phyloP scores from a whole-genome alignment of 2,113 vertebrate species.

The Nipponia nippon region DNA sequence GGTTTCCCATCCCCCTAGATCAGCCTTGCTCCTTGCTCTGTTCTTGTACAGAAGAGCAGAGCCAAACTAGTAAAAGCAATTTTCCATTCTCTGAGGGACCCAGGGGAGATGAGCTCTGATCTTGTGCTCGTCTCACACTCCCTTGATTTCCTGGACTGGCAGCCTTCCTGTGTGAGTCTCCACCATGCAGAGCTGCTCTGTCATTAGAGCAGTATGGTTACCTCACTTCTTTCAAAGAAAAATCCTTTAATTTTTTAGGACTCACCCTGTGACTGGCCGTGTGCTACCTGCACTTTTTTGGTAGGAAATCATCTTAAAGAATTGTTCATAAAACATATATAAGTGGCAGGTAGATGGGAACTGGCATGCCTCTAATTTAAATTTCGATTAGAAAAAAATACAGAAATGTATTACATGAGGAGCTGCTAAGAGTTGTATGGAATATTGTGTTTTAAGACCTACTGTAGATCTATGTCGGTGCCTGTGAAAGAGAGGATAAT shows the following conservation, averaged over 20 bases:
- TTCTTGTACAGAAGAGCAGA: background rate
- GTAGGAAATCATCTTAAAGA: slow-evolving; percentile 37
- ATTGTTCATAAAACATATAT: slow-evolving; percentile 62
- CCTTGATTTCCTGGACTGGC: background rate
- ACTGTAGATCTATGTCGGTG: slow-evolving; percentile 74
- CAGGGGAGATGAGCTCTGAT: background rate
- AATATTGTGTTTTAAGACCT: slow-evolving; percentile 78
- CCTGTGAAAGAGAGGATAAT: slow-evolving; percentile 79
- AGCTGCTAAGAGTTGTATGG: slow-evolving; percentile 65
- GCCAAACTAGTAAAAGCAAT: slow-evolving; percentile 20
- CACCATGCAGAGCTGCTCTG: background rate
- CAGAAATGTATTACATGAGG: slow-evolving; percentile 64
- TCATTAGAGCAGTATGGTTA: background rate
- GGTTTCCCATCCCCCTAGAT: background rate
- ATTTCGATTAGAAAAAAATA: slow-evolving; percentile 72
- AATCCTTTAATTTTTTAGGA: slow-evolving; percentile 23
- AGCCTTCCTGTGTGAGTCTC: background rate
- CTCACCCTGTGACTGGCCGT: background rate
- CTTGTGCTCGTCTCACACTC: background rate
- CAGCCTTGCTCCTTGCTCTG: background rate
- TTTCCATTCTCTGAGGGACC: background rate
- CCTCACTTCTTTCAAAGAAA: background rate
- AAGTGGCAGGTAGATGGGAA: slow-evolving; percentile 60
- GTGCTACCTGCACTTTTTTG: background rate
- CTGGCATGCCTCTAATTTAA: slow-evolving; percentile 68